phyloP scores from a whole-genome alignment of 2,888 invertebrate genomes.

The Macrophya annulata region DNA sequence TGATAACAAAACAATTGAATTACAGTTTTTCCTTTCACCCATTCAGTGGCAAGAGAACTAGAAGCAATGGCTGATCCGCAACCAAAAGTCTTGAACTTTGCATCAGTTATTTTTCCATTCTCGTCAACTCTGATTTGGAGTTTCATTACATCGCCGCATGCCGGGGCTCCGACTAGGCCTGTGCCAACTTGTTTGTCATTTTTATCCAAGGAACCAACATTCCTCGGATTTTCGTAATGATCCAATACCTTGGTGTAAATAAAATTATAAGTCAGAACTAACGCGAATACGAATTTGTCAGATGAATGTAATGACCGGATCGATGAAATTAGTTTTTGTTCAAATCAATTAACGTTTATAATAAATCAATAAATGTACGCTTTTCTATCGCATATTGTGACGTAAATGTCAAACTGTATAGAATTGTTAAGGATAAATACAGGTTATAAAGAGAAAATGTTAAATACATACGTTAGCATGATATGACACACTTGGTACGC shows the following conservation, averaged over 20 bases:
- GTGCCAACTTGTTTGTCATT: slow-evolving; percentile 96
- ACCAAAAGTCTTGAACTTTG: slow-evolving; percentile 99
- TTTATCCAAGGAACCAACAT: slow-evolving; percentile 98
- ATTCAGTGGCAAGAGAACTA: slow-evolving; percentile 97
- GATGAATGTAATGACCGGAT: neutral
- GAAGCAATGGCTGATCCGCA: slow-evolving; percentile 99
- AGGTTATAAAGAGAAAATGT: slow-evolving; percentile 71
- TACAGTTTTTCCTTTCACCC: slow-evolving; percentile 97
- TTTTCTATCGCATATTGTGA: neutral
- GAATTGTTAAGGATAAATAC: slow-evolving; percentile 68
- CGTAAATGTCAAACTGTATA: slow-evolving; percentile 17
- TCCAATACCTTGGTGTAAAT: slow-evolving; percentile 91
- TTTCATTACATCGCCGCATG: slow-evolving; percentile 99
- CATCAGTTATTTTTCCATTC: slow-evolving; percentile 97
- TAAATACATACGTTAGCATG: slow-evolving; percentile 87
- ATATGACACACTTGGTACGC: slow-evolving; percentile 84
- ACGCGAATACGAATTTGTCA: slow-evolving; percentile 14
- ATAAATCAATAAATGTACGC: neutral
- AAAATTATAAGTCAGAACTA: slow-evolving; percentile 23
- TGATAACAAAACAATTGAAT: slow-evolving; percentile 55
- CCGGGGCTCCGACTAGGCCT: slow-evolving; percentile 98
- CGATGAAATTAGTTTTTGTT: neutral
- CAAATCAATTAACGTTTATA: neutral
- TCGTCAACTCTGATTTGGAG: slow-evolving; percentile 97
- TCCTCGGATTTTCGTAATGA: slow-evolving; percentile 99